These are phyloP conservation scores for Tachysurus fulvidraco DNA, from an alignment of 2,113 vertebrate genomes.

Conservation along the genomic window DNA sequence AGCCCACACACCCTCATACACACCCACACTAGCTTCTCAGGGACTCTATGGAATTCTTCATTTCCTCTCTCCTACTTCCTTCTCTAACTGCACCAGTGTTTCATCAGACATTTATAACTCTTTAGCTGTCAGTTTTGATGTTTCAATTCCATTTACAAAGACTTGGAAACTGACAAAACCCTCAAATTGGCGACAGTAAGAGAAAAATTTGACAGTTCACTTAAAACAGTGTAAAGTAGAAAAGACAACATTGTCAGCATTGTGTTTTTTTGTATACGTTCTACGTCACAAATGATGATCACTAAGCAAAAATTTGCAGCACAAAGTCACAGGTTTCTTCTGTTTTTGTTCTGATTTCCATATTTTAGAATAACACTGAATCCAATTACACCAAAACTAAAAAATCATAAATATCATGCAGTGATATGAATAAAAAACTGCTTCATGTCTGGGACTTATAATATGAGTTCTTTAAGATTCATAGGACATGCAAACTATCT, in stretches of 20 bases:
- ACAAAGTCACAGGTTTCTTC: neutral
- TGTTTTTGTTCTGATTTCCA: neutral
- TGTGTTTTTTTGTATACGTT: neutral
- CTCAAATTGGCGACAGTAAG: neutral
- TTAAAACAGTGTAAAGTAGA: slow-evolving; percentile 7
- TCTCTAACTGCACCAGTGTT: neutral
- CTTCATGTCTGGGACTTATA: neutral
- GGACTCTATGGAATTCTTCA: slow-evolving; percentile 16
- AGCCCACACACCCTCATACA: slow-evolving; percentile 18
- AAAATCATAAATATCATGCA: neutral
- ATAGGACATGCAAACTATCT: neutral
- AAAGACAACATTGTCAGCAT: slow-evolving; percentile 11
- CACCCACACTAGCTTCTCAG: neutral
- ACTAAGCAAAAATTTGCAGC: neutral
- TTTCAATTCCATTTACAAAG: neutral
- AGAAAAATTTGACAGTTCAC: neutral
- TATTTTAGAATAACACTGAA: neutral
- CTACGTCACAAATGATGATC: neutral
- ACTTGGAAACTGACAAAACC: neutral
- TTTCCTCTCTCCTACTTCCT: slow-evolving; percentile 10
- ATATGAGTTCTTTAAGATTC: neutral
- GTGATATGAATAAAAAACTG: neutral
- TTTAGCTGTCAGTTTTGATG: slow-evolving; percentile 16
- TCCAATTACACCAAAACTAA: neutral
- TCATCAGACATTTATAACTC: slow-evolving; percentile 11